Percentiles rank a stretch among this genome's conserved stretches.
Evolutionary conservation across 2,888 invertebrate genomes (phyloP).

Genomic region (Epistrophe grossulariae): DNA sequence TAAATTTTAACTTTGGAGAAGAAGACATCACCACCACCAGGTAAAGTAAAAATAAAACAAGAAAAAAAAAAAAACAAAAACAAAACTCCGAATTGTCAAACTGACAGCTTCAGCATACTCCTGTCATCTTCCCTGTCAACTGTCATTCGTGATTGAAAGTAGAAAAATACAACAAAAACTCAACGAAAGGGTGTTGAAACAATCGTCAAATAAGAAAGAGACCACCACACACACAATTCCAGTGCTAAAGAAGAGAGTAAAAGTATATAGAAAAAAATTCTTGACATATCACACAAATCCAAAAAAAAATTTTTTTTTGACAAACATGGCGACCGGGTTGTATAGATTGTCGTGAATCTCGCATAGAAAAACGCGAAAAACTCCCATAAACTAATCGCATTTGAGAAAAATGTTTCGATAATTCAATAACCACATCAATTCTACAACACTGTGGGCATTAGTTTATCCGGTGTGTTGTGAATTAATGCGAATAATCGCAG

Average conservation of each 20-base stretch:
- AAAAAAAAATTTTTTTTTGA: slow-evolving; percentile 68
- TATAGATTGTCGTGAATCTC: slow-evolving; percentile 71
- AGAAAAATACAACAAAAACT: slow-evolving; percentile 23
- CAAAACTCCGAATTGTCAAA: slow-evolving; percentile 26
- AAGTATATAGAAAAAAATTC: slow-evolving; percentile 45
- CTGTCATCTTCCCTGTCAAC: background rate
- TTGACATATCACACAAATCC: slow-evolving; percentile 72
- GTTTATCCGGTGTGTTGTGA: slow-evolving; percentile 50
- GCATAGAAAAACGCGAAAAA: slow-evolving; percentile 63
- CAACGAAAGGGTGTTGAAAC: slow-evolving; percentile 64
- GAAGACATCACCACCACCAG: slow-evolving; percentile 27
- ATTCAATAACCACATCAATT: slow-evolving; percentile 43
- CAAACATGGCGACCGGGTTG: slow-evolving; percentile 76
- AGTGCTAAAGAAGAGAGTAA: background rate
- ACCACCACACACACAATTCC: slow-evolving; percentile 19
- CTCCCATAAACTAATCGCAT: slow-evolving; percentile 49
- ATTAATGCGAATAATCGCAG: slow-evolving; percentile 59
- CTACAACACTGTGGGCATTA: slow-evolving; percentile 47
- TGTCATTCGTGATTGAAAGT: background rate
- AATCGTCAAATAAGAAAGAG: slow-evolving; percentile 66
- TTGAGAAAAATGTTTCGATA: slow-evolving; percentile 60
- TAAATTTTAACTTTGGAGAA: slow-evolving; percentile 55
- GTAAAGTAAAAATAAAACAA: background rate
- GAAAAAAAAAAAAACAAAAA: slow-evolving; percentile 2
- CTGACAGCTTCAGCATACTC: slow-evolving; percentile 44